Evolutionary conservation across 2,113 vertebrate species (phyloP).

Genomic region (Paralichthys olivaceus): DNA sequence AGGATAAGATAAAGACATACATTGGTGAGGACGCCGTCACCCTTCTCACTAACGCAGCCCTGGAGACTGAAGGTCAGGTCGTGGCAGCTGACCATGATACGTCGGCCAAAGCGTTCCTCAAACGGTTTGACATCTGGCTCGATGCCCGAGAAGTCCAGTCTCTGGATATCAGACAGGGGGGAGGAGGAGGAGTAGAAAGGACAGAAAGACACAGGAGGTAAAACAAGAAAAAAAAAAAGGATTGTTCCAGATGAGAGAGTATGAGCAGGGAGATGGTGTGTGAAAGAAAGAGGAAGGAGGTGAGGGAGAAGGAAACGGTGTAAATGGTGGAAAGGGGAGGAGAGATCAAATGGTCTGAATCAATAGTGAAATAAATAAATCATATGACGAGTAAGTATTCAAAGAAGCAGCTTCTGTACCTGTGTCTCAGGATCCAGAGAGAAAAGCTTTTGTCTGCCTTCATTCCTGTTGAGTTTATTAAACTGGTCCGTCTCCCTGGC

Average conservation of each 20-base stretch:
- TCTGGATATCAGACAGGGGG: constrained; percentile 76
- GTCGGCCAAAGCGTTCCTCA: constrained; percentile 92
- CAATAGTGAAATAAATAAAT: constrained; percentile 54
- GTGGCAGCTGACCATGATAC: constrained; percentile 91
- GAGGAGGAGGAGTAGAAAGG: neutral
- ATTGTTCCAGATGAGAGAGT: neutral
- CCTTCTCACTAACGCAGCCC: constrained; percentile 87
- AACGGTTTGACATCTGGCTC: constrained; percentile 96
- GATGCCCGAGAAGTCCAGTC: constrained; percentile 94
- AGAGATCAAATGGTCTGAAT: constrained; percentile 32
- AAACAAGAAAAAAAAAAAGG: neutral
- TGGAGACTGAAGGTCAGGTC: constrained; percentile 93
- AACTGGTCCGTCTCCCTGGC: constrained; percentile 96
- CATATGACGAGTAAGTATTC: neutral
- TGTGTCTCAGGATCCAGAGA: constrained; percentile 94
- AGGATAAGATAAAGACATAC: constrained; percentile 74
- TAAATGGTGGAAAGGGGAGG: neutral
- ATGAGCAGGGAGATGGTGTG: constrained; percentile 16
- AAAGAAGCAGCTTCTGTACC: constrained; percentile 76
- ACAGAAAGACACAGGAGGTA: neutral
- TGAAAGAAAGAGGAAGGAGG: constrained; percentile 4
- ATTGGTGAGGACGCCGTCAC: constrained; percentile 87
- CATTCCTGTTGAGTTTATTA: constrained; percentile 94
- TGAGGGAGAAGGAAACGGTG: constrained; percentile 26
- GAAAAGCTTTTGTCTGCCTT: constrained; percentile 94